phyloP scores from a whole-genome alignment of 2,113 vertebrate species.

The Butorides virescens region DNA sequence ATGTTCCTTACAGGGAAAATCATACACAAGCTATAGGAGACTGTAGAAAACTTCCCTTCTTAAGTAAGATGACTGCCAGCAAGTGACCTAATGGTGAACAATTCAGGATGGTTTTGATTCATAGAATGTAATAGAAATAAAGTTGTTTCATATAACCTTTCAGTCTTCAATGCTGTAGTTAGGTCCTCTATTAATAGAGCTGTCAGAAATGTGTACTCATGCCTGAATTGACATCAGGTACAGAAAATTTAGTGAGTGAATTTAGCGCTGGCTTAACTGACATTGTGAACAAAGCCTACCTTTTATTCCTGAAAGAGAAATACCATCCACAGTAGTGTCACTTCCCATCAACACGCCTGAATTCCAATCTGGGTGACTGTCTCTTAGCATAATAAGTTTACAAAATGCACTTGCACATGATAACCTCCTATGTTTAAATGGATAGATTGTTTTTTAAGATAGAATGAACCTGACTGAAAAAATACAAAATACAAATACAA shows the following conservation, averaged over 20 bases:
- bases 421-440: background rate
- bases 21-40: background rate
- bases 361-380: constrained; percentile 38
- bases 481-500: background rate
- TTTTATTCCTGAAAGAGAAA: constrained; percentile 46
- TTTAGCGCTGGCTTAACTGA: constrained; percentile 35
- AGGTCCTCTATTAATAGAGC: constrained; percentile 66
- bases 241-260: constrained; percentile 36
- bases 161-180: constrained; percentile 25
- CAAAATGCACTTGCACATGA: constrained; percentile 27
- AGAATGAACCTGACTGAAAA: background rate
- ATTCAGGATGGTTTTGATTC: background rate
- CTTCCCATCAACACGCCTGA: constrained; percentile 46
- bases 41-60: background rate
- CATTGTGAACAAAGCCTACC: constrained; percentile 11
- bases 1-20: background rate
- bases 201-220: constrained; percentile 52
- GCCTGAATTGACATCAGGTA: constrained; percentile 53
- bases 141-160: constrained; percentile 42
- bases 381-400: constrained; percentile 41
- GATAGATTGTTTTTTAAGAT: background rate
- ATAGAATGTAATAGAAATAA: constrained; percentile 22
- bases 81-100: background rate
- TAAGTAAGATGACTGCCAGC: background rate
- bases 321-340: constrained; percentile 38